Conservation (phyloP, 2,113 vertebrate species). For the Pantherophis guttatus region DNA sequence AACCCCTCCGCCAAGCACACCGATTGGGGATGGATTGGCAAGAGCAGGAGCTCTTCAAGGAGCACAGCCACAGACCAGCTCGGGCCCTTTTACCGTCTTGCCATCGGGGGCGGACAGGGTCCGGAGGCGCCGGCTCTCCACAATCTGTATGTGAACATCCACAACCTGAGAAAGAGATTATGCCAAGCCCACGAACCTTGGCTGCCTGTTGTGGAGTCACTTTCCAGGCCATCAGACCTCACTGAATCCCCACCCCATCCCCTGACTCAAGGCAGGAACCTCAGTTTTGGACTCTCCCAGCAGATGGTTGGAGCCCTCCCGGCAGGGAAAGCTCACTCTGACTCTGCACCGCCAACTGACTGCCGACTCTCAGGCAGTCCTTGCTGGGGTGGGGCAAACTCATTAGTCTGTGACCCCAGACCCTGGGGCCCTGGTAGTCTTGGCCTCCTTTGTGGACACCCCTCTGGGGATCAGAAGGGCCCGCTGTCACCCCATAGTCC, state of each 20-base stretch:
- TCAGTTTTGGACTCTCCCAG: background rate
- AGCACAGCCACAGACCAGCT: background rate
- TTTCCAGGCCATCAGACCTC: accelerated
- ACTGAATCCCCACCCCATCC: accelerated
- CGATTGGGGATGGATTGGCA: background rate
- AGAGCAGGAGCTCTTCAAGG: background rate
- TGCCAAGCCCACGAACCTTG: background rate
- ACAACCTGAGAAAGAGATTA: slow-evolving; percentile 53
- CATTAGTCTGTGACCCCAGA: background rate
- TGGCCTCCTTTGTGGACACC: background rate
- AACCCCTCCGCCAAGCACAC: background rate
- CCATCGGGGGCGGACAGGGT: slow-evolving; percentile 66
- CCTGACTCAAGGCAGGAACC: background rate
- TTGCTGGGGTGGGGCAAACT: background rate
- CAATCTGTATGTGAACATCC: slow-evolving; percentile 73
- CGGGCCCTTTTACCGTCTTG: slow-evolving; percentile 54
- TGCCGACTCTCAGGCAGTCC: background rate
- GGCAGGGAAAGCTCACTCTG: background rate
- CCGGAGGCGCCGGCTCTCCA: slow-evolving; percentile 68
- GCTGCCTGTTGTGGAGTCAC: accelerated
- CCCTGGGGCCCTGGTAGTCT: background rate
- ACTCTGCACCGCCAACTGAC: background rate
- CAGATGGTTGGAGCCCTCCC: background rate
- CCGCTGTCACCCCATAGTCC: background rate
- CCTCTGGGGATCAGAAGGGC: background rate